Evolutionary conservation across 2,113 vertebrate species (phyloP).

Genomic region (Notothenia coriiceps): DNA sequence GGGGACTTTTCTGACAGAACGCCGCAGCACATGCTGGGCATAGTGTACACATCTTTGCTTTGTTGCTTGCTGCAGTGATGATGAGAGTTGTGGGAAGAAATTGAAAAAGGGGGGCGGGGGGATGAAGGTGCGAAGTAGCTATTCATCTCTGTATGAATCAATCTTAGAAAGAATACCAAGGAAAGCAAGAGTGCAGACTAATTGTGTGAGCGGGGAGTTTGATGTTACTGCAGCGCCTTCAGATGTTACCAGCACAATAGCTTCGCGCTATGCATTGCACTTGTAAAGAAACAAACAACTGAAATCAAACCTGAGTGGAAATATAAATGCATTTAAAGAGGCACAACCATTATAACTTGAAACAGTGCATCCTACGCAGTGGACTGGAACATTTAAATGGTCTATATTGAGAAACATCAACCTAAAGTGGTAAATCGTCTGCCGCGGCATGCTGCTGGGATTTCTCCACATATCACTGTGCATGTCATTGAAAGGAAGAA

Average conservation of each 20-base stretch:
- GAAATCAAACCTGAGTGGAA: not conserved
- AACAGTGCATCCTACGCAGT: conserved; percentile 45
- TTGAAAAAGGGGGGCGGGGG: not conserved
- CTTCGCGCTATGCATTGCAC: not conserved
- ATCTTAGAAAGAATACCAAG: not conserved
- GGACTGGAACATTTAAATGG: conserved; percentile 62
- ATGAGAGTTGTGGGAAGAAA: conserved; percentile 32
- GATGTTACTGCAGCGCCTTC: not conserved
- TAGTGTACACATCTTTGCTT: conserved; percentile 14
- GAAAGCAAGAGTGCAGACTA: conserved; percentile 9
- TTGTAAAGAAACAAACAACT: not conserved
- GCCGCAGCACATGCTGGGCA: conserved; percentile 9
- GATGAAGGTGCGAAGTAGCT: conserved; percentile 29
- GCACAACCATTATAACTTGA: conserved; percentile 40
- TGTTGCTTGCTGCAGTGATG: conserved; percentile 40
- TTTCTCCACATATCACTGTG: conserved; percentile 69
- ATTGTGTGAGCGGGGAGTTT: conserved; percentile 2
- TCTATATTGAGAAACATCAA: conserved; percentile 61
- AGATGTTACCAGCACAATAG: not conserved
- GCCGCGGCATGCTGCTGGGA: conserved; percentile 66
- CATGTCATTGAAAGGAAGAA: conserved; percentile 74
- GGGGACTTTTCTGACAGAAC: conserved; percentile 50
- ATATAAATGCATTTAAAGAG: conserved; percentile 13
- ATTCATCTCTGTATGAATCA: conserved; percentile 47
- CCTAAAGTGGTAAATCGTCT: conserved; percentile 70